Conservation (phyloP, 2,113 vertebrate genomes). For the Ascaphus truei region DNA sequence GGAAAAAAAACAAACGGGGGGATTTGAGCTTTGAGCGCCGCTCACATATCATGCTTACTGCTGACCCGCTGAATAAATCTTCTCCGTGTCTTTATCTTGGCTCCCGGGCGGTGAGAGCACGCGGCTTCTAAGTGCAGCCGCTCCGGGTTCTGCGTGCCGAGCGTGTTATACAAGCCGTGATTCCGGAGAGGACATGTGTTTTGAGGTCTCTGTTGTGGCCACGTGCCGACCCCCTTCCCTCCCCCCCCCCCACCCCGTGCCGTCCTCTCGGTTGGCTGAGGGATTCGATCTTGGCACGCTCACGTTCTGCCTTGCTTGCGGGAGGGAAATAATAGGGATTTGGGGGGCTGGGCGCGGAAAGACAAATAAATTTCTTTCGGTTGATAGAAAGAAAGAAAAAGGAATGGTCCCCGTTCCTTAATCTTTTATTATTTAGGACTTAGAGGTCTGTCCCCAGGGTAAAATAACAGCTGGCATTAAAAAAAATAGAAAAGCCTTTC, state of each 20-base stretch:
- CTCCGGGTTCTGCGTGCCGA: slow-evolving; percentile 6
- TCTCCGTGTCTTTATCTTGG: slow-evolving; percentile 19
- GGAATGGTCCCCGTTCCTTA: slow-evolving; percentile 18
- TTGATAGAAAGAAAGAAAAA: slow-evolving; percentile 20
- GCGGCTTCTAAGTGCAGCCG: slow-evolving; percentile 18
- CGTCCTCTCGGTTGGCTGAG: slow-evolving; percentile 17
- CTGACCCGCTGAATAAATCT: slow-evolving; percentile 17
- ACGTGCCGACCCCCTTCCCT: slow-evolving; percentile 26
- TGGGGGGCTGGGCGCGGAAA: neutral
- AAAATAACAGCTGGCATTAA: slow-evolving; percentile 19
- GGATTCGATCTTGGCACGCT: slow-evolving; percentile 23
- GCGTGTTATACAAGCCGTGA: slow-evolving; percentile 31
- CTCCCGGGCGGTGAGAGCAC: slow-evolving; percentile 5
- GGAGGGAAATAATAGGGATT: slow-evolving; percentile 21
- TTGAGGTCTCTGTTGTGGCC: slow-evolving; percentile 34
- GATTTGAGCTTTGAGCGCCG: neutral
- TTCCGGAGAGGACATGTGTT: slow-evolving; percentile 35
- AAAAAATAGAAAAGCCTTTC: neutral
- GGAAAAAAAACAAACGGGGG: too few species aligned
- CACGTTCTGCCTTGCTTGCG: neutral
- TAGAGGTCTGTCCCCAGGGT: slow-evolving; percentile 4
- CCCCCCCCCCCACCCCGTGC: neutral
- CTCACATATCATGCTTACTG: slow-evolving; percentile 9
- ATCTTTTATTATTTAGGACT: slow-evolving; percentile 30
- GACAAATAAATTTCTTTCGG: slow-evolving; percentile 31